Conservation (phyloP, 2,888 invertebrate species). For the Aethes cnicana region DNA sequence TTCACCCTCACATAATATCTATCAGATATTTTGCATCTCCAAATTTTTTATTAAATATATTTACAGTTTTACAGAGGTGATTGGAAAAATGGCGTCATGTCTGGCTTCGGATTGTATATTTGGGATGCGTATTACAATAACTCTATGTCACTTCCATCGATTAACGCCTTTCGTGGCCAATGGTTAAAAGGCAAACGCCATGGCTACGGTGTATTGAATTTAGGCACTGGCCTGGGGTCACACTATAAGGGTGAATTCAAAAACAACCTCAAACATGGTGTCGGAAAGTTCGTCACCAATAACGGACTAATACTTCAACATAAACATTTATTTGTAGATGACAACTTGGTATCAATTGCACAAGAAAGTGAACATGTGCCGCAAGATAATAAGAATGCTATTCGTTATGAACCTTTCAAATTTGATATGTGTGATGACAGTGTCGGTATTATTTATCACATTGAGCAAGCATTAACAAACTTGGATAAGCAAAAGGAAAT, state of each 20-base stretch:
- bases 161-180: slow-evolving; percentile 76
- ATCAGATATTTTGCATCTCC: too few species aligned
- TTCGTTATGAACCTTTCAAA: slow-evolving; percentile 44
- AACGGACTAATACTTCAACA: slow-evolving; percentile 77
- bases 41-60: slow-evolving; percentile 9
- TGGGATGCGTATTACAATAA: slow-evolving; percentile 81
- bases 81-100: slow-evolving; percentile 81
- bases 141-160: slow-evolving; percentile 76
- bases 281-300: slow-evolving; percentile 79
- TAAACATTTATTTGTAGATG: slow-evolving; percentile 75
- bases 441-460: slow-evolving; percentile 70
- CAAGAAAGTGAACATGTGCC: slow-evolving; percentile 27
- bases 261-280: slow-evolving; percentile 81
- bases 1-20: too few species aligned
- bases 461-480: slow-evolving; percentile 62
- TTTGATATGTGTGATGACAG: slow-evolving; percentile 63
- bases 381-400: slow-evolving; percentile 38
- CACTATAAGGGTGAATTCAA: slow-evolving; percentile 81
- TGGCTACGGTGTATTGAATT: slow-evolving; percentile 72
- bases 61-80: slow-evolving; percentile 82
- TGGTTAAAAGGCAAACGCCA: slow-evolving; percentile 81
- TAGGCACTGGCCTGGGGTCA: slow-evolving; percentile 79
- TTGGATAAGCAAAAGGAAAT: slow-evolving; percentile 57
- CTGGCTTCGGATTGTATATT: slow-evolving; percentile 82
- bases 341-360: slow-evolving; percentile 64